Base-by-base conservation (phyloP, 2,113 vertebrate genomes). In the Dermatemys mawii region DNA sequence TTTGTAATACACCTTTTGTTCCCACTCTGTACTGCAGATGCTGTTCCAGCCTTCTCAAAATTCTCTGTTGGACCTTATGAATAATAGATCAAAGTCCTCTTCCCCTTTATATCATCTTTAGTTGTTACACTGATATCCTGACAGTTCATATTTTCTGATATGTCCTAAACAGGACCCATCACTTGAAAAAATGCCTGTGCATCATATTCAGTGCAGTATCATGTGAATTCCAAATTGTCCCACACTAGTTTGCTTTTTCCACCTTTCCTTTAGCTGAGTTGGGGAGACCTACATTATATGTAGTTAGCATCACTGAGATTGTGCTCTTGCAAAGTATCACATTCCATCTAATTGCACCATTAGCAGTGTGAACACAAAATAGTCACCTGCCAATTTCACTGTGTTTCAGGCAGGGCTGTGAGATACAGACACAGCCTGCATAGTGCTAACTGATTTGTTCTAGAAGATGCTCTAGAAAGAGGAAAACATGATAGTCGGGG, bases 71-170 rank as follows among this genome's bases (percentile, higher is more conserved):
- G 76, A 79, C 55, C 63, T 93, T 44, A 4, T 60, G 76, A 87
- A 57, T 93, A 86, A 26, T 83, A 81, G 11, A 16, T 83, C 50
- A 75, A 48, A 86, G 75, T 84, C 46, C 26, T 87, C 51, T 83
- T 16, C 51, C n/a, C 51, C 41, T 91, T 89, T 93, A 54, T 83
- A 12, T 81, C 16, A 85, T 78, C 80, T 81, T 46, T 87, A 73
- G 75, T 46, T 86, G 35, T 90, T 94, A 78, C 90, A 2, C 6
- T 84, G 55, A 9, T 92, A 86, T 82, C 86, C 78, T 95, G 89
- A 82, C 38, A 82, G 41, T 49, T 27, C 21, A 76, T 49, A 89
- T 67, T 63, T 5, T 89, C 48, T 51, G 44, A 19, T 10, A 85
- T 70, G 11, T n/a, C 67, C 86, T 86, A 78, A 26, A 32, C 17